These are phyloP conservation scores for Cochlearius cochlearius DNA, from an alignment of 2,113 vertebrate species.

Conservation along the genomic window DNA sequence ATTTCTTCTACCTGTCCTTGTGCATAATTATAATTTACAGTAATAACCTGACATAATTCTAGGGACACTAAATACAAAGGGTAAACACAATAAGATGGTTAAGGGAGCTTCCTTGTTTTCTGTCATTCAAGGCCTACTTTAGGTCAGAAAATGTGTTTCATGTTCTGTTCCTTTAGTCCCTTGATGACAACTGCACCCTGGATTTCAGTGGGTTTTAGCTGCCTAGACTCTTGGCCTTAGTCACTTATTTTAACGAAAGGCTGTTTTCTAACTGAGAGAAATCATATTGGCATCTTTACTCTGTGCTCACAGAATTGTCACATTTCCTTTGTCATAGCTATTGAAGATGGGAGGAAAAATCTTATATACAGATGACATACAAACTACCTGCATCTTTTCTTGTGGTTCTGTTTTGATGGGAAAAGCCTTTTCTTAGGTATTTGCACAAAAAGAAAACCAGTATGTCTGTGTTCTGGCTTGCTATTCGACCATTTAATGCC, in stretches of 20 bases:
- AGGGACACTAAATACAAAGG: background rate
- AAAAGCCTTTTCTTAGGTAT: constrained; percentile 44
- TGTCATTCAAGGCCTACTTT: background rate
- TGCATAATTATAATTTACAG: background rate
- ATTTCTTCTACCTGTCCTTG: background rate
- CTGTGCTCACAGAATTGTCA: constrained; percentile 3
- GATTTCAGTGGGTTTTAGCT: background rate
- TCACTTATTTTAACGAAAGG: background rate
- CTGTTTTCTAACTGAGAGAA: constrained; percentile 7
- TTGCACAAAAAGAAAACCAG: constrained; percentile 24
- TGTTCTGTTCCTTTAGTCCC: background rate
- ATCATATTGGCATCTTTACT: background rate
- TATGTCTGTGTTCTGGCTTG: constrained; percentile 41
- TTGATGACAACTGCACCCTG: background rate
- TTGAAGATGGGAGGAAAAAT: constrained; percentile 34
- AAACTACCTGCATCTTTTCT: constrained; percentile 32
- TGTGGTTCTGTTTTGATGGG: constrained; percentile 27
- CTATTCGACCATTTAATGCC: constrained; percentile 62
- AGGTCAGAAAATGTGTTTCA: background rate
- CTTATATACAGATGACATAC: constrained; percentile 6
- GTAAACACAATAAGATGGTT: background rate
- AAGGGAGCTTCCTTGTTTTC: background rate
- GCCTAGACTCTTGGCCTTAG: background rate
- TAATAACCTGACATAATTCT: background rate
- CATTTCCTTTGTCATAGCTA: background rate